Evolutionary conservation across 64 coral and sea anemone species (phyloP).

Genomic region (Montipora capricornis): DNA sequence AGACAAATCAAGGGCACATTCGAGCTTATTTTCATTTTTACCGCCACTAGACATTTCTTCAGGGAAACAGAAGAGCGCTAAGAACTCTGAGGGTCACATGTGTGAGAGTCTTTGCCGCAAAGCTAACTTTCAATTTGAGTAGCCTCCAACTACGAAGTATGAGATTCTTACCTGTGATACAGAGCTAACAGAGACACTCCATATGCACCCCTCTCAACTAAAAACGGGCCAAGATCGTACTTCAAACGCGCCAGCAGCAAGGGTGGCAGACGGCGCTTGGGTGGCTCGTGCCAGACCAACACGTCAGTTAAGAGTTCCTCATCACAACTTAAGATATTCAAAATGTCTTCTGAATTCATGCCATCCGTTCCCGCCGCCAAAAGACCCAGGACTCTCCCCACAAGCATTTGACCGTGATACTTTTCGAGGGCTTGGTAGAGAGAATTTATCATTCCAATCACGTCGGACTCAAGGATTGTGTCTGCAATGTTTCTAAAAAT

Average conservation of each 20-base stretch:
- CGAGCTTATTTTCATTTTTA: too few species aligned
- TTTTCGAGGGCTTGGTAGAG: slow-evolving; percentile 58
- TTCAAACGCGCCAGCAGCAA: slow-evolving; percentile 54
- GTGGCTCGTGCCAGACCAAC: slow-evolving; percentile 62
- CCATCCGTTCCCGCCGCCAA: slow-evolving; percentile 46
- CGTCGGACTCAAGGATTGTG: slow-evolving; percentile 43
- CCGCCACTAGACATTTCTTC: too few species aligned
- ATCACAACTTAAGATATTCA: slow-evolving; percentile 63
- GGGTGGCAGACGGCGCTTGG: slow-evolving; percentile 56
- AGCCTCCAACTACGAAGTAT: background rate
- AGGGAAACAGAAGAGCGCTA: too few species aligned
- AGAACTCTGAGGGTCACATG: too few species aligned
- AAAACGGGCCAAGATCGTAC: slow-evolving; percentile 57
- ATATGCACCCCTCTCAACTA: slow-evolving; percentile 61
- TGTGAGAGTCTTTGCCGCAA: too few species aligned
- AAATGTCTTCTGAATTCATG: slow-evolving; percentile 59
- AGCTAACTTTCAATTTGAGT: too few species aligned
- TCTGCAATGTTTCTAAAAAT: slow-evolving; percentile 21
- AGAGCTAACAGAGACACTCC: slow-evolving; percentile 56
- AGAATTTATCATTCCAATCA: slow-evolving; percentile 49
- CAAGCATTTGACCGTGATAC: slow-evolving; percentile 60
- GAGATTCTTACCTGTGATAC: slow-evolving; percentile 37
- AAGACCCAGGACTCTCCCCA: slow-evolving; percentile 40
- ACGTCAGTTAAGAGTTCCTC: slow-evolving; percentile 55
- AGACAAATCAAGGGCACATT: too few species aligned